A percentile compares a stretch with the other conserved stretches of the same genome.
These are phyloP conservation scores for Eulemur albifrons DNA, from an alignment of 2,797 vertebrate genomes.

Conservation along the genomic window DNA sequence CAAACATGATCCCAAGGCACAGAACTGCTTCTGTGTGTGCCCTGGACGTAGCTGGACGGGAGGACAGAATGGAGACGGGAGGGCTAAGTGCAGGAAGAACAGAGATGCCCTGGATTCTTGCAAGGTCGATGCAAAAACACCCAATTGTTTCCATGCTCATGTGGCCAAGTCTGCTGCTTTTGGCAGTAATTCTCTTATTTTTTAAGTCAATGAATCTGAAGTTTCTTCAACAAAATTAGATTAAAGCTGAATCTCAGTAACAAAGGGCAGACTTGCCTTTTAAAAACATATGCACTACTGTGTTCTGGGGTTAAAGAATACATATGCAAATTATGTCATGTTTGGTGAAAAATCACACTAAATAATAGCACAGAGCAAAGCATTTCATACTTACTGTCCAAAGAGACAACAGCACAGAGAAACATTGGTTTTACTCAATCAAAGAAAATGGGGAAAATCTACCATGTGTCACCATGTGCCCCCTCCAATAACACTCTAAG, in stretches of 20 bases:
- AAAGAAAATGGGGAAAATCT: slow-evolving; percentile 58
- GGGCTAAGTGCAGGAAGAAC: background rate
- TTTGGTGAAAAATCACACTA: slow-evolving; percentile 56
- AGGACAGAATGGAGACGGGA: background rate
- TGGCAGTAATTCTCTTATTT: slow-evolving; percentile 58
- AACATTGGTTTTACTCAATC: slow-evolving; percentile 42
- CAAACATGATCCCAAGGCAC: background rate
- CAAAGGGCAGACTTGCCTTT: slow-evolving; percentile 60
- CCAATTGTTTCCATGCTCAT: background rate
- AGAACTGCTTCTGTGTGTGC: background rate
- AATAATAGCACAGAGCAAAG: slow-evolving; percentile 58
- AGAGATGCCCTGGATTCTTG: background rate
- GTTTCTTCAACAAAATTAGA: slow-evolving; percentile 50
- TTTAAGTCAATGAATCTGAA: slow-evolving; percentile 57
- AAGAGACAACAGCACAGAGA: slow-evolving; percentile 20
- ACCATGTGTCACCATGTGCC: slow-evolving; percentile 53
- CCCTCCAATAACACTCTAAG: slow-evolving; percentile 25
- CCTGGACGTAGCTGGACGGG: background rate
- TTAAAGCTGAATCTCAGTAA: slow-evolving; percentile 56
- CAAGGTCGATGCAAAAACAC: slow-evolving; percentile 6
- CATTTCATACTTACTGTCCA: slow-evolving; percentile 49
- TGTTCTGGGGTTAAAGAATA: slow-evolving; percentile 57
- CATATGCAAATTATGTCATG: slow-evolving; percentile 37
- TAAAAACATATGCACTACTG: background rate
- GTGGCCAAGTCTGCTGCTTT: slow-evolving; percentile 12